phyloP scores from a whole-genome alignment of 2,113 vertebrate genomes.

The Tor tambroides region DNA sequence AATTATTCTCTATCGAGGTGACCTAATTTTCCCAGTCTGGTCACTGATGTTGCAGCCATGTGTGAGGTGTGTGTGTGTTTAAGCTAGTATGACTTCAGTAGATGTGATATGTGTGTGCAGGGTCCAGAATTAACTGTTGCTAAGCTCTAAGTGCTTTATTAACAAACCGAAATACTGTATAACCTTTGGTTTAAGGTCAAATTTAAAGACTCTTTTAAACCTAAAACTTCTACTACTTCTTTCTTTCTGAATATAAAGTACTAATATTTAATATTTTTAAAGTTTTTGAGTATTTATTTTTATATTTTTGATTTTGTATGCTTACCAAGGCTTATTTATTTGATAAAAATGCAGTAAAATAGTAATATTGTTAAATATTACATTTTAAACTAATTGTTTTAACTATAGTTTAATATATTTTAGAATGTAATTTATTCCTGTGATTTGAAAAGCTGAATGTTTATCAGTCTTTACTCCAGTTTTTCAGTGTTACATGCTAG shows the following conservation, averaged over 20 bases:
- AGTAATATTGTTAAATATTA: neutral
- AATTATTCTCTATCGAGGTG: constrained; percentile 57
- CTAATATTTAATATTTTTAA: no score
- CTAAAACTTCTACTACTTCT: no score
- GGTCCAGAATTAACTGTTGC: neutral
- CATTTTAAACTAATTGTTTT: neutral
- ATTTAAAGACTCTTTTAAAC: neutral
- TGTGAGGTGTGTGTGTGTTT: constrained; percentile 29
- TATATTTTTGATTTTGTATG: no score
- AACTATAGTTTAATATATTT: neutral
- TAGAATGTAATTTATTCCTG: no score
- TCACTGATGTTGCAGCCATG: constrained; percentile 33
- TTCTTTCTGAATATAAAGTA: no score
- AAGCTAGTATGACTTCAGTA: constrained; percentile 7
- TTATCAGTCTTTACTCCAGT: neutral
- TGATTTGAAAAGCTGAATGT: neutral
- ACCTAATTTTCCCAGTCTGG: constrained; percentile 57
- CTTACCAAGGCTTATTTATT: neutral
- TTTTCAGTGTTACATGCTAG: neutral
- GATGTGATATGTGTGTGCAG: neutral
- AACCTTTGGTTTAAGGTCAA: neutral
- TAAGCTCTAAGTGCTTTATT: neutral
- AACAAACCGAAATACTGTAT: neutral
- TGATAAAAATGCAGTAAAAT: neutral
- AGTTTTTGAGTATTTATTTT: no score